Evolutionary conservation across 2,888 invertebrate species (phyloP).

Genomic region (Liodrosophila aerea): DNA sequence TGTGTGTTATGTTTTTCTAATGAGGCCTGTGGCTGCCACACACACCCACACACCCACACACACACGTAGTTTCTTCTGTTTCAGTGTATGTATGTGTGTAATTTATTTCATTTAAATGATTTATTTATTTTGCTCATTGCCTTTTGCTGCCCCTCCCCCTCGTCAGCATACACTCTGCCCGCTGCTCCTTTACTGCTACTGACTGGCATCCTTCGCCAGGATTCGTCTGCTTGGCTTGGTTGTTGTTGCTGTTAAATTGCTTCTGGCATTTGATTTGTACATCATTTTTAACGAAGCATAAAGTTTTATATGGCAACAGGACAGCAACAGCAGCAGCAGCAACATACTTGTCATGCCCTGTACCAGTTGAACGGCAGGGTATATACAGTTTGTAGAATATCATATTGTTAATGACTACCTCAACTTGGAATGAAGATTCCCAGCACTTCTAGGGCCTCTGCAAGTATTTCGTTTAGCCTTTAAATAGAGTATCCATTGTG

Average conservation of each 20-base stretch:
- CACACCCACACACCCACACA: not conserved
- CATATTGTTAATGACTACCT: too few species aligned
- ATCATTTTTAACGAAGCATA: conserved; percentile 76
- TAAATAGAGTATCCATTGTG: too few species aligned
- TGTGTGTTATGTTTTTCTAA: conserved; percentile 61
- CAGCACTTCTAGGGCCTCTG: too few species aligned
- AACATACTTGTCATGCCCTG: conserved; percentile 20
- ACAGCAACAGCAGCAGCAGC: too few species aligned
- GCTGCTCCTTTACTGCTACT: not conserved
- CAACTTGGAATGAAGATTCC: too few species aligned
- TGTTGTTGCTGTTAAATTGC: conserved; percentile 58
- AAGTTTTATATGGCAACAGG: conserved; percentile 52
- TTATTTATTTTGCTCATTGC: conserved; percentile 75
- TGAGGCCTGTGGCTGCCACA: conserved; percentile 58
- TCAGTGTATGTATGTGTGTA: conserved; percentile 33
- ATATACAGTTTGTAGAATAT: too few species aligned
- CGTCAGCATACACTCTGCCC: conserved; percentile 29
- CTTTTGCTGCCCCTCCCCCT: conserved; percentile 47
- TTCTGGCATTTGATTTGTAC: conserved; percentile 75
- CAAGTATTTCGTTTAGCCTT: too few species aligned
- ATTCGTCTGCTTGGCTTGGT: not conserved
- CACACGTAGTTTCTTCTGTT: not conserved
- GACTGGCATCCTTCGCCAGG: conserved; percentile 32
- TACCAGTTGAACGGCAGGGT: too few species aligned
- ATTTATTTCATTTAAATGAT: conserved; percentile 75